A percentile compares a stretch with the other conserved stretches of the same genome.
phyloP scores from a whole-genome alignment of 1,140 invertebrate genomes.

The Halictus rubicundus region DNA sequence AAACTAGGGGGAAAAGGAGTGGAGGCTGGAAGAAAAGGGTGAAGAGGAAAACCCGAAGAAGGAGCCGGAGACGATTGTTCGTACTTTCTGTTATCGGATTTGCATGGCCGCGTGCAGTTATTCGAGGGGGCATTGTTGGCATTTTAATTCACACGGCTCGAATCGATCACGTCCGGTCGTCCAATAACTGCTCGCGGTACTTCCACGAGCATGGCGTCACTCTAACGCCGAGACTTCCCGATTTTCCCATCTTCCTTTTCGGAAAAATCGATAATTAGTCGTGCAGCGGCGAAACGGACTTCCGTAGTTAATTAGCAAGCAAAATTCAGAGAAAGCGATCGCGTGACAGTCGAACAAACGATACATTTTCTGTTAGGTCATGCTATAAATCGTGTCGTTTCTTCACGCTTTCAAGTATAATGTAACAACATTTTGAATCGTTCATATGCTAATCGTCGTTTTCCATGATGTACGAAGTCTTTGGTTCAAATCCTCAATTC shows the following conservation, averaged over 20 bases:
- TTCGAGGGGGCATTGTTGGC: conserved; percentile 59
- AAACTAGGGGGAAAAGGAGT: not conserved
- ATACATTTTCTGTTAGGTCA: too few species aligned
- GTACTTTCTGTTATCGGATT: conserved; percentile 66
- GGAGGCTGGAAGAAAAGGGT: conserved; percentile 38
- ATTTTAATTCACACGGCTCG: conserved; percentile 56
- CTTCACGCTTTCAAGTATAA: too few species aligned
- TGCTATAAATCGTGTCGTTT: too few species aligned
- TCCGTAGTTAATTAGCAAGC: not conserved
- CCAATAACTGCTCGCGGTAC: conserved; percentile 47
- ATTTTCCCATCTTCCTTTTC: not conserved
- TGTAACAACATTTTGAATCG: too few species aligned
- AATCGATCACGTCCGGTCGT: conserved; percentile 67
- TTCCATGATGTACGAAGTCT: too few species aligned
- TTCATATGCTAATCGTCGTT: too few species aligned
- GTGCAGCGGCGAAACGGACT: not conserved
- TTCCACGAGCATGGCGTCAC: conserved; percentile 45
- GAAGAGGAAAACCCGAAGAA: conserved; percentile 43
- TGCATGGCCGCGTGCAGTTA: conserved; percentile 59
- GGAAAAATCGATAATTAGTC: not conserved
- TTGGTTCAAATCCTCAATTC: too few species aligned
- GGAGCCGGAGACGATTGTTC: conserved; percentile 61
- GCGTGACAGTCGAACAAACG: conserved; percentile 22
- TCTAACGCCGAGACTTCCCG: conserved; percentile 18
- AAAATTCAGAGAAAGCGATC: conserved; percentile 21